phyloP scores from a whole-genome alignment of 2,797 vertebrate genomes.

The Coilia nasus region DNA sequence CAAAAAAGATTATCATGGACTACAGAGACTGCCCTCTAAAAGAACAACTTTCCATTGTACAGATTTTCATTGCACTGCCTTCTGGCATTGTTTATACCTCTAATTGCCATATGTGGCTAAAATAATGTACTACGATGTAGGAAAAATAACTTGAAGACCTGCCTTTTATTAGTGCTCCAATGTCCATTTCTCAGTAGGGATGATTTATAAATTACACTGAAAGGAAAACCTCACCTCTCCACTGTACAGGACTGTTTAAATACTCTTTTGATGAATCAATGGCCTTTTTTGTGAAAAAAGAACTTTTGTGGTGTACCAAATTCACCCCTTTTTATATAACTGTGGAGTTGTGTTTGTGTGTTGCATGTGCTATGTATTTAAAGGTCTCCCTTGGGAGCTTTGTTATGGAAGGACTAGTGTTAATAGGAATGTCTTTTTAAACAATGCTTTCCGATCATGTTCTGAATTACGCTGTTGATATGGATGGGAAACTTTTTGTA shows the following conservation, averaged over 20 bases:
- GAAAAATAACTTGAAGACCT: not conserved
- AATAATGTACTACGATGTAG: not conserved
- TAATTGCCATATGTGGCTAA: not conserved
- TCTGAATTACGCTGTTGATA: conserved; percentile 7
- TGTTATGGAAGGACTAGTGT: conserved; percentile 36
- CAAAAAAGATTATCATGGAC: not conserved
- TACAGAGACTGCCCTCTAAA: not conserved
- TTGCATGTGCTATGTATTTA: conserved; percentile 72
- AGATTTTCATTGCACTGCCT: not conserved
- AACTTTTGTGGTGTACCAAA: conserved; percentile 50
- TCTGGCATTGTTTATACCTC: not conserved
- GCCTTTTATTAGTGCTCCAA: not conserved
- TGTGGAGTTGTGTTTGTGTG: conserved; percentile 68
- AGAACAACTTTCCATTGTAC: not conserved
- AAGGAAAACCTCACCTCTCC: not conserved
- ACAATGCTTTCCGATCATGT: not conserved
- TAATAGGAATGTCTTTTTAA: conserved; percentile 43
- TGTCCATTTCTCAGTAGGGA: not conserved
- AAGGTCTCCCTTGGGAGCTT: conserved; percentile 41
- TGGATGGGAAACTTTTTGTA: not conserved
- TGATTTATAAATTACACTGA: not conserved
- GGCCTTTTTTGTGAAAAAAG: conserved; percentile 6
- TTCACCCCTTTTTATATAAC: conserved; percentile 50
- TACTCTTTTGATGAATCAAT: not conserved
- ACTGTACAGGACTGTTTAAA: conserved; percentile 3